Conservation (phyloP, 2,888 invertebrate genomes). For the Rhorus exstirpatorius region DNA sequence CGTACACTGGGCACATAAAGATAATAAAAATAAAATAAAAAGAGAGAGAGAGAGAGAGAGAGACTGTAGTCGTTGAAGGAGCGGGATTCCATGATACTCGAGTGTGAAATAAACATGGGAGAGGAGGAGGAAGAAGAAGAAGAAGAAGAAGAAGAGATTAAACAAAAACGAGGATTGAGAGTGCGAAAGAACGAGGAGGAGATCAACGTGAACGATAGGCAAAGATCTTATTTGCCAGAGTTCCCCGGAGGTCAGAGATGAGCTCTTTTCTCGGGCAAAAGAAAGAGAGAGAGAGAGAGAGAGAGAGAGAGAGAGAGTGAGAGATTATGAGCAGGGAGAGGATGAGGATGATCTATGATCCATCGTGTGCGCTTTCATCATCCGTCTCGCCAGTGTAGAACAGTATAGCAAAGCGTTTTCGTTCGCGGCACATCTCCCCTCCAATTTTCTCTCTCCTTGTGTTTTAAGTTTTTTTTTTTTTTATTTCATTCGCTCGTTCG, state of each 20-base stretch:
- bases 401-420: constrained; percentile 62
- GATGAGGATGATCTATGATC: constrained; percentile 63
- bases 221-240: constrained; percentile 65
- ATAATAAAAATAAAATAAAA: constrained; percentile 10
- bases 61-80: constrained; percentile 14
- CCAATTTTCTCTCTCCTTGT: constrained; percentile 58
- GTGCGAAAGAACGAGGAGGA: constrained; percentile 10
- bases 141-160: constrained; percentile 23
- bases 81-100: constrained; percentile 21
- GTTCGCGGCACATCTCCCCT: constrained; percentile 37
- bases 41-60: not conserved
- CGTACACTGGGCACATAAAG: constrained; percentile 13
- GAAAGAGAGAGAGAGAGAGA: constrained; percentile 20
- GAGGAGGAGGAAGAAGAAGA: not conserved
- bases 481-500: constrained; percentile 54
- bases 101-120: constrained; percentile 22
- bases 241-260: constrained; percentile 57
- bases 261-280: constrained; percentile 47
- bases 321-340: constrained; percentile 23
- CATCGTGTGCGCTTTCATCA: constrained; percentile 76
- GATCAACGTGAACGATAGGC: constrained; percentile 65
- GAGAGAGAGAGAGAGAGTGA: constrained; percentile 8
- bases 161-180: constrained; percentile 21
- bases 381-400: constrained; percentile 65
- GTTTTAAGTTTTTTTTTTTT: constrained; percentile 59